These are phyloP conservation scores for Hirundichthys speculiger DNA, from an alignment of 2,113 vertebrate genomes.

Conservation along the genomic window DNA sequence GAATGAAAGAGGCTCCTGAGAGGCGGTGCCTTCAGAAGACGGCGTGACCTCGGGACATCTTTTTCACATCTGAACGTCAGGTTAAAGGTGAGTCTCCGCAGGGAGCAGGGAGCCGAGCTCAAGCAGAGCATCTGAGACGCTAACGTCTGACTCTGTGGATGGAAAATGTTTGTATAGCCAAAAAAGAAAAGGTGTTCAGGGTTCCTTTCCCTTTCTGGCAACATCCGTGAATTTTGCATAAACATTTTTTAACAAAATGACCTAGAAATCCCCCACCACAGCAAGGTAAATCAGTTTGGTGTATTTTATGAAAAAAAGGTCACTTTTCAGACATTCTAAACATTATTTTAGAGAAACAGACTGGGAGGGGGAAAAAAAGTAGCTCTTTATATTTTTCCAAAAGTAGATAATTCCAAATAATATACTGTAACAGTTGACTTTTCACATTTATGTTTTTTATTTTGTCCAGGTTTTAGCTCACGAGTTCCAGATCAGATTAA, in stretches of 20 bases:
- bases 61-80: background rate
- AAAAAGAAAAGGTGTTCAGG: background rate
- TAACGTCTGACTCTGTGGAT: slow-evolving; percentile 21
- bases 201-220: slow-evolving; percentile 5
- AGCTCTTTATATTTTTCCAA: slow-evolving; percentile 5
- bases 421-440: slow-evolving; percentile 38
- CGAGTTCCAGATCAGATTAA: slow-evolving; percentile 63
- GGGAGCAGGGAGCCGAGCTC: slow-evolving; percentile 8
- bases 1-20: slow-evolving; percentile 9
- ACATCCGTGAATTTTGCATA: slow-evolving; percentile 15
- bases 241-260: background rate
- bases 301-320: slow-evolving; percentile 32
- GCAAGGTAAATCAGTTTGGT: slow-evolving; percentile 25
- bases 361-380: background rate
- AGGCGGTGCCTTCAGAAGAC: background rate
- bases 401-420: slow-evolving; percentile 19
- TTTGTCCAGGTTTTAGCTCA: slow-evolving; percentile 44
- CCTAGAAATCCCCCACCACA: slow-evolving; percentile 3
- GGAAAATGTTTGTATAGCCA: background rate
- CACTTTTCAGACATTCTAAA: slow-evolving; percentile 28
- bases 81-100: slow-evolving; percentile 28
- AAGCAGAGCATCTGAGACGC: slow-evolving; percentile 16
- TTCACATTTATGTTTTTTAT: slow-evolving; percentile 28
- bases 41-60: background rate
- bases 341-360: slow-evolving; percentile 26